Evolutionary conservation across 2,113 vertebrate genomes (phyloP).

Genomic region (Callospermophilus lateralis): DNA sequence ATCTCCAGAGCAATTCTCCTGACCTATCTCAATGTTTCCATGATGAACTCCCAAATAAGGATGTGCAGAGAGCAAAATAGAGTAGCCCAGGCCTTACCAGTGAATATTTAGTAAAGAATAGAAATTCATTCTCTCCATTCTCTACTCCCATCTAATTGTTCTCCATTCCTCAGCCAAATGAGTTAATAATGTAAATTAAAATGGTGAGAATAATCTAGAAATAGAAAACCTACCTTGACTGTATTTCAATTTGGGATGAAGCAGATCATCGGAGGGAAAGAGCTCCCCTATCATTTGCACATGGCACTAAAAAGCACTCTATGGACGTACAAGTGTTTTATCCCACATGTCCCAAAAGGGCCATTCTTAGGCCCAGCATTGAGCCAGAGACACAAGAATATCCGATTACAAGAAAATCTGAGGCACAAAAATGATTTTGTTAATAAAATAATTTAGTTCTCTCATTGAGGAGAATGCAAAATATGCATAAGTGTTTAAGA

Average conservation of each 20-base stretch:
- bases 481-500: neutral
- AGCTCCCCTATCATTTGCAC: too few relatives aligned
- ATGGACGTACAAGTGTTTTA: neutral
- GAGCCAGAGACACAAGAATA: too few relatives aligned
- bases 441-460: neutral
- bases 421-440: neutral
- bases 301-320: neutral
- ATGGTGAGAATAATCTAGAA: neutral
- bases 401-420: neutral
- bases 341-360: accelerated
- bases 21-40: neutral
- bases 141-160: neutral
- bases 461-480: constrained; percentile 26
- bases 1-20: neutral
- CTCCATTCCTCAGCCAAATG: neutral
- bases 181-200: neutral
- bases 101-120: constrained; percentile 21
- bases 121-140: neutral
- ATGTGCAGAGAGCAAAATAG: neutral
- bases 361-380: accelerated
- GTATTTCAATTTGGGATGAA: neutral
- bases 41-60: neutral
- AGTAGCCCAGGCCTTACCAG: neutral
- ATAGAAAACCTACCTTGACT: neutral
- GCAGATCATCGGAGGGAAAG: neutral